Evolutionary conservation across 2,113 vertebrate species (phyloP).

Genomic region (Actenoides lindsayi): DNA sequence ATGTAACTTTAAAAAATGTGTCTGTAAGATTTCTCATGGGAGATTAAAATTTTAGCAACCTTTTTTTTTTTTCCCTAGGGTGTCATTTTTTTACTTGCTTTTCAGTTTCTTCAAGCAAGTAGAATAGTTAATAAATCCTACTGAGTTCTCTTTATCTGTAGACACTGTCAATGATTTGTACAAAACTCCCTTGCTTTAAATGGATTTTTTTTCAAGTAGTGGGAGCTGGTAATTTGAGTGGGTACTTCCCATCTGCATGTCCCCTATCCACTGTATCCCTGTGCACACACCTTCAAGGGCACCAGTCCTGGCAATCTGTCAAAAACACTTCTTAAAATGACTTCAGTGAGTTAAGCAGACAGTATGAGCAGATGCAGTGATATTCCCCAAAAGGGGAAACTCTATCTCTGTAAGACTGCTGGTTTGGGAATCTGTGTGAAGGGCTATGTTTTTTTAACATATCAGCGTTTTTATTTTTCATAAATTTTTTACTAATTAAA

Average conservation of each 20-base stretch:
- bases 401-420: neutral
- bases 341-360: neutral
- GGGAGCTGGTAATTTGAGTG: neutral
- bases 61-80: too few species aligned
- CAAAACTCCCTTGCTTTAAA: neutral
- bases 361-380: neutral
- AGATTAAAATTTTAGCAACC: neutral
- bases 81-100: neutral
- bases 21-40: neutral
- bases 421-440: neutral
- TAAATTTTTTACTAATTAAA: neutral
- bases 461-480: accelerated
- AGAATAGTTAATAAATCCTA: neutral
- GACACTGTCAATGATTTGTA: neutral
- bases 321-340: neutral
- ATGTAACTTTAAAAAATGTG: neutral
- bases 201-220: neutral
- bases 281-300: neutral
- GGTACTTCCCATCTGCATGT: neutral
- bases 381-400: neutral
- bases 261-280: neutral
- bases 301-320: neutral
- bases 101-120: neutral
- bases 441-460: neutral
- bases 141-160: neutral